Base-by-base conservation (phyloP, 2,888 invertebrate genomes). In the Caenorhabditis doughertyi region DNA sequence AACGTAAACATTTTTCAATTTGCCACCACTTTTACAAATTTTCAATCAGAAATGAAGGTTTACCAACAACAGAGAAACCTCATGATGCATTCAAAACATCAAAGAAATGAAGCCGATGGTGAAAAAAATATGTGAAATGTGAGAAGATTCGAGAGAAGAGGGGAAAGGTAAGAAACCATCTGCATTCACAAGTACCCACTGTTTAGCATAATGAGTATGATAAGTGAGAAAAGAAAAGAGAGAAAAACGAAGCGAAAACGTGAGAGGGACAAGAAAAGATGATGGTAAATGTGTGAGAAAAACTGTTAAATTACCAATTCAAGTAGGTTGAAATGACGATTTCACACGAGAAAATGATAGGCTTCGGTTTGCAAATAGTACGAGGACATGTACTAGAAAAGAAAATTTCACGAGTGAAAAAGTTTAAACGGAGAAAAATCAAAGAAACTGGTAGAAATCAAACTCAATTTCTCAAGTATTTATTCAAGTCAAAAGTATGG, bases 1-100 rank as follows among this genome's bases (percentile, higher is more conserved):
- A 71, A 32, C 49, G 49, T 71, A 58, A 71, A 71, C 71, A 71
- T 71, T 71, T 71, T 71, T 56, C 58, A 44, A 71, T 71, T 70
- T 49, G 29, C 70, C 32, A 47, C 44, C 56, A 32, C 11, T 21
- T 27, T 29, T 49, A 18, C 21, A 64, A 64, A 23, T 65, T 32
- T 32, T 32, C 32, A 18, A 64, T 49, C 21, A 44, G 32, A 71
- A 71, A 56, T 58, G n/a, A n/a, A 56, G 44, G 35, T 58, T 49
- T 35, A 2, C 23, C 47, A 1, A 25, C 35, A 23, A n/a, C 44
- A 47, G 18, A 47, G 5, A 49, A 21, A 29, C 27, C 21, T 16
- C 11, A 2, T 18, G 35, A 23, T 16, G 23, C 3, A 9, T 35
- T 49, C 21, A 4, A 8, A 21, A 47, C 29, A 72, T 72, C 55